These are phyloP conservation scores for Propithecus deckenii DNA, from an alignment of 2,797 vertebrate species.

Conservation along the genomic window DNA sequence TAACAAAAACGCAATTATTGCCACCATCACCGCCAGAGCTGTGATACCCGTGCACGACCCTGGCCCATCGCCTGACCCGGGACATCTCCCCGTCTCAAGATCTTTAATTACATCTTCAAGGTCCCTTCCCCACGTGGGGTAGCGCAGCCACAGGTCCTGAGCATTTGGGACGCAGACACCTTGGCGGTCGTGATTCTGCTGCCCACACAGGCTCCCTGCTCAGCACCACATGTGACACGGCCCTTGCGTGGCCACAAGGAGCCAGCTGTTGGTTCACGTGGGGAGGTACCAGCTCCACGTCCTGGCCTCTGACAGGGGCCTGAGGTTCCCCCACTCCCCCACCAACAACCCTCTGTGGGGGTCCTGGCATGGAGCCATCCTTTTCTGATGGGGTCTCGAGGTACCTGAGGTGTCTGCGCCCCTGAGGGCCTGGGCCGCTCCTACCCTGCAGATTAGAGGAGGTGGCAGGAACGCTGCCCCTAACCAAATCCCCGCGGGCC, in stretches of 20 bases:
- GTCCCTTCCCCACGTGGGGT: neutral
- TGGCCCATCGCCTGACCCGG: too few relatives aligned
- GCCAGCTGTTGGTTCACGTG: neutral
- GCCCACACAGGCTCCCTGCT: neutral
- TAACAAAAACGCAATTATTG: neutral
- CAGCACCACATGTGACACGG: rapidly evolving
- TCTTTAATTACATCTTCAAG: neutral
- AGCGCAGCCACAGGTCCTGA: neutral
- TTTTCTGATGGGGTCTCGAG: neutral
- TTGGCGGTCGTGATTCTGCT: rapidly evolving
- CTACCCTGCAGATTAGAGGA: neutral
- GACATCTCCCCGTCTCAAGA: rapidly evolving
- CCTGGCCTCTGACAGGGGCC: rapidly evolving
- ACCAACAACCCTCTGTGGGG: rapidly evolving
- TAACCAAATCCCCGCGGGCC: neutral
- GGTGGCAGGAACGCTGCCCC: neutral
- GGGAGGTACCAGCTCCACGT: rapidly evolving
- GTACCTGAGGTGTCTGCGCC: neutral
- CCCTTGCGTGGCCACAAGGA: neutral
- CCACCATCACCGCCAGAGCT: too few relatives aligned
- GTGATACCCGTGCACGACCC: neutral
- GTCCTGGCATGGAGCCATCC: rapidly evolving
- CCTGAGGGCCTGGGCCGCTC: rapidly evolving
- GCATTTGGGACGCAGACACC: neutral
- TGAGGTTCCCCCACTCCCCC: rapidly evolving